Evolutionary conservation across 2,113 vertebrate genomes (phyloP).

Genomic region (Panurus biarmicus): DNA sequence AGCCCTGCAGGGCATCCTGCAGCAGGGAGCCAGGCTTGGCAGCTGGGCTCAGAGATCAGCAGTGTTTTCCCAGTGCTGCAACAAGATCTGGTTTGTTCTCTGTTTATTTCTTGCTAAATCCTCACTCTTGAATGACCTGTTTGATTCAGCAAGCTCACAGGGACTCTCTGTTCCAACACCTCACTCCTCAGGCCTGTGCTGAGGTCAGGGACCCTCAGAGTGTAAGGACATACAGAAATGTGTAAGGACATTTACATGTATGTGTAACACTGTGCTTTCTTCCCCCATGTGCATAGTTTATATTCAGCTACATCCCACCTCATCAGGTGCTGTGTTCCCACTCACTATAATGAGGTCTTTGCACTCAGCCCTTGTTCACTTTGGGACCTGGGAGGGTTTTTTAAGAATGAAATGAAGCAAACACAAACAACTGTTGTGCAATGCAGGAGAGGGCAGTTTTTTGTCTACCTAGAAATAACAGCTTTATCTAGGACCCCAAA

Average conservation of each 20-base stretch:
- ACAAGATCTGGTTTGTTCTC: no score
- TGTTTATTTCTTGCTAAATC: no score
- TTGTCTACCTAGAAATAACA: neutral
- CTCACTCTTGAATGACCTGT: no score
- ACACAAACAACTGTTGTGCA: neutral
- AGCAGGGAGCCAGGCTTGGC: no score
- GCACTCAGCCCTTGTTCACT: neutral
- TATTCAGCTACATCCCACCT: neutral
- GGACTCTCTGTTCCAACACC: no score
- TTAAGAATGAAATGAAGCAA: neutral
- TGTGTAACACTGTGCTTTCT: accelerated
- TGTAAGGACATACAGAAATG: no score
- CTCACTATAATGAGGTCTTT: neutral
- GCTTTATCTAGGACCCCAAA: conserved; percentile 2
- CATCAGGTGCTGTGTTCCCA: neutral
- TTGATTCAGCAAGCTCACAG: no score
- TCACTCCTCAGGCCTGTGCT: no score
- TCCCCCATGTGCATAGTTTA: neutral
- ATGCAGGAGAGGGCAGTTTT: neutral
- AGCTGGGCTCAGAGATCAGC: no score
- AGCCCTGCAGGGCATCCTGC: neutral
- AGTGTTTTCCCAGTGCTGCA: no score
- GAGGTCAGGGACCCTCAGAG: neutral
- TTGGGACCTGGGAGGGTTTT: neutral
- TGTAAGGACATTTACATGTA: accelerated